Evolutionary conservation across 2,888 invertebrate species (phyloP).

Genomic region (Cataglyphis rosenhaueri): DNA sequence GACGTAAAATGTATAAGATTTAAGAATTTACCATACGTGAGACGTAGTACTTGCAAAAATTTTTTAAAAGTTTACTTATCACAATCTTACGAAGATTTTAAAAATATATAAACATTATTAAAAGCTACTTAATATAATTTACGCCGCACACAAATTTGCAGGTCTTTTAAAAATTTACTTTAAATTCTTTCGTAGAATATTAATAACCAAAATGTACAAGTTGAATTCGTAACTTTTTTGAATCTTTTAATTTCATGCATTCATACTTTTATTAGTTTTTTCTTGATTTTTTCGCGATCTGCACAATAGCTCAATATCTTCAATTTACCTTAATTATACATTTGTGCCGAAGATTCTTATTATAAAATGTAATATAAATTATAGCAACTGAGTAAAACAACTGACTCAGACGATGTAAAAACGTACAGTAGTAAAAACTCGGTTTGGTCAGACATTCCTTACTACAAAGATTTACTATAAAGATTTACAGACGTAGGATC

Average conservation of each 20-base stretch:
- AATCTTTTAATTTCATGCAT: conserved; percentile 25
- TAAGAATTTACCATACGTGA: neutral
- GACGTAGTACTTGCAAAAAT: neutral
- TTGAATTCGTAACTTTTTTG: neutral
- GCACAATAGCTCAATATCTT: neutral
- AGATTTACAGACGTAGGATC: too few species aligned
- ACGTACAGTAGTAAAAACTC: conserved; percentile 15
- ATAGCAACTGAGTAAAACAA: conserved; percentile 18
- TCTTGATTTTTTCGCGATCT: neutral
- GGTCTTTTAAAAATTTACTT: conserved; percentile 15
- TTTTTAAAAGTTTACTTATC: neutral
- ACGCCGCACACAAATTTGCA: neutral
- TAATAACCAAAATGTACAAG: neutral
- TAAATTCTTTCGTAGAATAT: conserved; percentile 5
- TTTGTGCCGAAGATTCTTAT: conserved; percentile 4
- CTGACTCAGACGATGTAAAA: neutral
- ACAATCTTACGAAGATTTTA: conserved; percentile 2
- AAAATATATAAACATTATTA: conserved; percentile 22
- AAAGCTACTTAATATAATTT: conserved; percentile 8
- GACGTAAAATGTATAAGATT: neutral
- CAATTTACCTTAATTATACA: conserved; percentile 33
- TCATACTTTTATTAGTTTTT: conserved; percentile 1
- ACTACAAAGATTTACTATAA: too few species aligned
- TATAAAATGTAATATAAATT: neutral
- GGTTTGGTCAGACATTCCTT: neutral